Conservation (phyloP, 2,797 vertebrate species). For the Phalloptychus januarius region DNA sequence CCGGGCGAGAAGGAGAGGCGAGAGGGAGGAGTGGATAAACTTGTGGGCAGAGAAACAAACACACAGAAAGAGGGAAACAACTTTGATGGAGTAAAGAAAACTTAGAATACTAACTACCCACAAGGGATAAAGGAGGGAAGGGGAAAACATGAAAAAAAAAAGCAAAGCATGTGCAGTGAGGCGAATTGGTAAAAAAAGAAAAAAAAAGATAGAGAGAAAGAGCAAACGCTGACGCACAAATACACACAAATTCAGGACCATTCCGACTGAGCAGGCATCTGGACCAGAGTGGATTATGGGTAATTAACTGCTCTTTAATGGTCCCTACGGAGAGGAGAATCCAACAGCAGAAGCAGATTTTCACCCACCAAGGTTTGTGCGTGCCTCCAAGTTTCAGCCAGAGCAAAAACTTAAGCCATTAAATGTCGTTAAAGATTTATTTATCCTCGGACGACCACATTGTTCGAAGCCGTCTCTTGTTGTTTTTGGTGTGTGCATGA, state of each 20-base stretch:
- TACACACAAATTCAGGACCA: constrained; percentile 16
- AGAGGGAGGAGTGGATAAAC: constrained; percentile 31
- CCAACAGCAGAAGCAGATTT: constrained; percentile 37
- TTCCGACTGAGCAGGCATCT: constrained; percentile 72
- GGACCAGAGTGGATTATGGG: constrained; percentile 73
- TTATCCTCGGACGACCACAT: neutral
- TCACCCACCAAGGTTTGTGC: constrained; percentile 17
- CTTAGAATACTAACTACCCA: neutral
- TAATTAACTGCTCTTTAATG: constrained; percentile 79
- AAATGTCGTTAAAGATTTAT: neutral
- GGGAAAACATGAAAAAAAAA: neutral
- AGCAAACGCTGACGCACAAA: constrained; percentile 2
- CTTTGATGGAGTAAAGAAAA: neutral
- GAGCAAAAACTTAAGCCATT: constrained; percentile 40
- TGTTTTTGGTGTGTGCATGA: neutral
- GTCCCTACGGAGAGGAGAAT: constrained; percentile 45
- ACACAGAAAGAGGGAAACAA: constrained; percentile 7
- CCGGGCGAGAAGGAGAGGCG: neutral
- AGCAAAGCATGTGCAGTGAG: neutral
- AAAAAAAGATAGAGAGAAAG: neutral
- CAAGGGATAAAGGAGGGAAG: neutral
- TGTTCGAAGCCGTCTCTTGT: neutral
- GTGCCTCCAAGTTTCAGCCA: constrained; percentile 28
- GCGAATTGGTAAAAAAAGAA: neutral
- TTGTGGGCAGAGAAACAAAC: constrained; percentile 35